These are phyloP conservation scores for Ochlodes sylvanus DNA, from an alignment of 2,888 invertebrate species.

Conservation along the genomic window DNA sequence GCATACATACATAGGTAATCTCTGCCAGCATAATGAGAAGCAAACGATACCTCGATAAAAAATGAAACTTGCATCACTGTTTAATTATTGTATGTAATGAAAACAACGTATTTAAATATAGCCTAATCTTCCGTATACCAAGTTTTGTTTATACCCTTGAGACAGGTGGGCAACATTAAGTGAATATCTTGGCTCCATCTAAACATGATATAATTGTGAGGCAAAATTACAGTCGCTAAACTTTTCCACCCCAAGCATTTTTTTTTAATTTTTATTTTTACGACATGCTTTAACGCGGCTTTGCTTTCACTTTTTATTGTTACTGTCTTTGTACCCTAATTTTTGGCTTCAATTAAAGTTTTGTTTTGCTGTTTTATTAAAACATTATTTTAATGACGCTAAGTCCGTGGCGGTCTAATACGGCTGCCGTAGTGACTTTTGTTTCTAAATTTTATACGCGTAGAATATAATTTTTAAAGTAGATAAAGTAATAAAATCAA, in stretches of 20 bases:
- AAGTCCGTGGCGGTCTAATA: conserved; percentile 44
- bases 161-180: conserved; percentile 67
- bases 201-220: conserved; percentile 76
- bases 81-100: not conserved
- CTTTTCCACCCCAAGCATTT: conserved; percentile 80
- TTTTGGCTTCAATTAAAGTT: conserved; percentile 81
- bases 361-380: conserved; percentile 74
- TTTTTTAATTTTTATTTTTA: conserved; percentile 85
- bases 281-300: conserved; percentile 83
- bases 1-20: not conserved
- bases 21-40: not conserved
- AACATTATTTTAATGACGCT: conserved; percentile 75
- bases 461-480: conserved; percentile 39
- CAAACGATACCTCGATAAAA: not conserved
- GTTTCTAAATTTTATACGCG: conserved; percentile 26
- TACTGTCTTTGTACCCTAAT: conserved; percentile 82
- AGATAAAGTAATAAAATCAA: conserved; percentile 53
- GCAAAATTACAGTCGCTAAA: conserved; percentile 74
- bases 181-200: conserved; percentile 61
- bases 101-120: not conserved
- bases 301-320: conserved; percentile 84
- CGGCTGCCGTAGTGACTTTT: conserved; percentile 14
- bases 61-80: not conserved
- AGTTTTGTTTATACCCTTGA: conserved; percentile 54
- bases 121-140: not conserved